Base-by-base conservation (phyloP, 2,113 vertebrate genomes). In the Cinclus cinclus region DNA sequence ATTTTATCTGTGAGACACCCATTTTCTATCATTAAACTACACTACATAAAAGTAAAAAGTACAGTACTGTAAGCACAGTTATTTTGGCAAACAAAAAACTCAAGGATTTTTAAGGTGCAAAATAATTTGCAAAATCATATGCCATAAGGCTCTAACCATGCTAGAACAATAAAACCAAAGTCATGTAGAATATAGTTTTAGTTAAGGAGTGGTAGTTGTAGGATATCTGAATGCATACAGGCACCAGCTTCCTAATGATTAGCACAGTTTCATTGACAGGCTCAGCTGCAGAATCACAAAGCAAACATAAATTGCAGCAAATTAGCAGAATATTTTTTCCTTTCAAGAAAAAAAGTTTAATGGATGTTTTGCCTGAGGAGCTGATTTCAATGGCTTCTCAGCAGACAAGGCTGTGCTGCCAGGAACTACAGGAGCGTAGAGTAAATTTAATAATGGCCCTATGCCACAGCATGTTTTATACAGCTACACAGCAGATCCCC, bases 21-120 rank as follows among this genome's bases (percentile, higher is more conserved):
- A 98, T 97, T 98, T 97, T 94, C 92, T 93, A 74, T 86, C 94
- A 95, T 96, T 95, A 97, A 97, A 96, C 92, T 88, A 92, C 86
- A 95, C 58, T 41, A 94, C 77, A 97, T 90, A 96, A 95, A 96
- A 97, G 81, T 86, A 97, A 96, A 96, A 93, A 91, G 65, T 62
- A 90, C 55, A 79, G 39, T 35, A 74, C 47, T 44, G 22, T 68
- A 95, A 92, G 64, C 90, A 91, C 81, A 89, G 94, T 82, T 92
- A 94, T 94, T 97, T 95, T 9, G 0, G 73, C 89, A 93, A 92
- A 79, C 52, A 91, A 96, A 96, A 83, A 65, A 65, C 74, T 89
- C 64, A 90, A 63, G 60, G 41, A 95, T 89, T 96, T 96, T 95
- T 96, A 93, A 94, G 46, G 74, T 85, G 37, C 62, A 59, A 65